Percentiles rank a stretch among this genome's conserved stretches.
Conservation (phyloP, 2,113 vertebrate genomes). For the Rhegmatorhina hoffmannsi region DNA sequence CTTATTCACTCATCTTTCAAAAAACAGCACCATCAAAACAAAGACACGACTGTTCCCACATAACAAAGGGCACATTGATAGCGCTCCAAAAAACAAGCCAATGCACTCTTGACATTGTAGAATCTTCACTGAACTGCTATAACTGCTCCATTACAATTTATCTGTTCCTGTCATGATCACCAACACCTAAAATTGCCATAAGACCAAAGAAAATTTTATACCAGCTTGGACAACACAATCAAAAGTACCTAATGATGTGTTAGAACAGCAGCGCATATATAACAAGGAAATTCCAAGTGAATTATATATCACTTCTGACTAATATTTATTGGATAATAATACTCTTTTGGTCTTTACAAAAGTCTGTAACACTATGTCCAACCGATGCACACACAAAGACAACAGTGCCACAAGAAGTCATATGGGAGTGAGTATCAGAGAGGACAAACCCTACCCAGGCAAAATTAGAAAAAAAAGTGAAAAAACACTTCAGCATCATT, state of each 20-base stretch:
- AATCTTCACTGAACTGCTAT: not conserved
- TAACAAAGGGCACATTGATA: not conserved
- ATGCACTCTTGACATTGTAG: not conserved
- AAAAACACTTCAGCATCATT: not conserved
- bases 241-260: not conserved
- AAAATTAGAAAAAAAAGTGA: not conserved
- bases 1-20: constrained; percentile 12
- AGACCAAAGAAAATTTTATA: not conserved
- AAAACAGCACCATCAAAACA: constrained; percentile 4
- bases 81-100: not conserved
- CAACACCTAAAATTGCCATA: not conserved
- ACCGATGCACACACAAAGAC: not conserved
- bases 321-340: not conserved
- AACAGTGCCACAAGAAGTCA: not conserved
- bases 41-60: constrained; percentile 12
- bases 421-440: not conserved
- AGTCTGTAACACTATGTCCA: not conserved
- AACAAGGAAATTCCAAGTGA: not conserved
- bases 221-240: not conserved
- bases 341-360: not conserved
- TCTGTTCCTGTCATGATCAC: not conserved
- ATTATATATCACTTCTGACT: not conserved
- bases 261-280: not conserved
- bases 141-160: not conserved
- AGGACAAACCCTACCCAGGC: not conserved